A percentile compares a stretch with the other conserved stretches of the same genome.
phyloP scores from a whole-genome alignment of 92 coral and sea anemone species.

The Diadumene lineata region DNA sequence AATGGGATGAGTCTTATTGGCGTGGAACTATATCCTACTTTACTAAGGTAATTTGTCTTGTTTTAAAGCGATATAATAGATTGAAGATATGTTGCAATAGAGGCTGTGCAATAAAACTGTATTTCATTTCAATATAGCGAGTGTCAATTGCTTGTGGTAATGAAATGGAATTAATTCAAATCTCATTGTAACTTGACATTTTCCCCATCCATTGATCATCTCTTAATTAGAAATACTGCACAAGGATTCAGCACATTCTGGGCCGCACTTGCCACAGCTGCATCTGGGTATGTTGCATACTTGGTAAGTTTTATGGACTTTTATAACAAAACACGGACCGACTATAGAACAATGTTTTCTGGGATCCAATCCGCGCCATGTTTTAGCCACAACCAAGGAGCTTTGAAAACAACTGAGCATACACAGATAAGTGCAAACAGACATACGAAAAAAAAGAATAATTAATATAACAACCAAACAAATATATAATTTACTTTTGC shows the following conservation, averaged over 20 bases:
- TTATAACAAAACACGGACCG: not conserved
- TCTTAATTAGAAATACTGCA: not conserved
- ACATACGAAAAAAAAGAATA: no score
- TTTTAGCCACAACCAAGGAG: no score
- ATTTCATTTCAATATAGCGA: not conserved
- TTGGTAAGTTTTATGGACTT: not conserved
- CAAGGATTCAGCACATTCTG: not conserved
- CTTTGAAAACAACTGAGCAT: no score
- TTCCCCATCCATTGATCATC: not conserved
- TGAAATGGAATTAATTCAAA: not conserved
- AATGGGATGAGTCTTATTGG: not conserved
- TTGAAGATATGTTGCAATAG: not conserved
- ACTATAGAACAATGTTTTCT: not conserved
- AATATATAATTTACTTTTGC: not conserved
- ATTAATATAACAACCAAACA: no score
- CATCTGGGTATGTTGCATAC: not conserved
- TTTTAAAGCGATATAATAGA: not conserved
- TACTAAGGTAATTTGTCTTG: slow-evolving; percentile 6
- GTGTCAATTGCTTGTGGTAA: not conserved
- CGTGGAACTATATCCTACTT: slow-evolving; percentile 10
- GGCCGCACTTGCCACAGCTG: not conserved
- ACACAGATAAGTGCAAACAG: no score
- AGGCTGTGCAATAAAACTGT: not conserved
- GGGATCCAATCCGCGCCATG: no score
- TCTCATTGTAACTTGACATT: not conserved